Percentiles rank a stretch among this genome's conserved stretches.
Evolutionary conservation across 1,140 invertebrate species (phyloP).

Genomic region (Aphidius gifuensis): DNA sequence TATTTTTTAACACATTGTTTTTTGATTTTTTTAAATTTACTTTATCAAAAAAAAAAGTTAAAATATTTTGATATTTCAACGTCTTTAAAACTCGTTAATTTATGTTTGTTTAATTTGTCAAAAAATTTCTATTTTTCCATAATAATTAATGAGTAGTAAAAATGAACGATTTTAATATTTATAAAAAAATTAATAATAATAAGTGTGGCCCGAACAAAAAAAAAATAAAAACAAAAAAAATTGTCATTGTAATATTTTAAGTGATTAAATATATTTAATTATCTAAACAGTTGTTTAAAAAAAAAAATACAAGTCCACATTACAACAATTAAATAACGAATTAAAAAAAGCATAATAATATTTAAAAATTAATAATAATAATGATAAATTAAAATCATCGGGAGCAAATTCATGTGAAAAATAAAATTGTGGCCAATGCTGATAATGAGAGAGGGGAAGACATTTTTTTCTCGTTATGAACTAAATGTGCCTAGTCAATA

Average conservation of each 20-base stretch:
- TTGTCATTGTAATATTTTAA: not conserved
- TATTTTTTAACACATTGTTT: too few relatives aligned
- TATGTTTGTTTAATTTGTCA: constrained; percentile 55
- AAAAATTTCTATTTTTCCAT: constrained; percentile 58
- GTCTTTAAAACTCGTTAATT: constrained; percentile 29
- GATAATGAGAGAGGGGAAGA: constrained; percentile 21
- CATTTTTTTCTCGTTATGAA: constrained; percentile 55
- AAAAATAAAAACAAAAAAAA: constrained; percentile 25
- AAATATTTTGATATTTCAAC: too few relatives aligned
- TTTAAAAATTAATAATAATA: not conserved
- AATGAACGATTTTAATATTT: constrained; percentile 43
- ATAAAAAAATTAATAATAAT: constrained; percentile 40
- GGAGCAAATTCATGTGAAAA: not conserved
- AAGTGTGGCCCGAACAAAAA: constrained; percentile 17
- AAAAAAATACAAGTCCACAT: constrained; percentile 12
- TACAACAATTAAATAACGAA: not conserved
- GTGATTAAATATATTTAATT: not conserved
- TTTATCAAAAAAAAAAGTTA: too few relatives aligned
- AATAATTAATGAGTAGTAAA: constrained; percentile 43
- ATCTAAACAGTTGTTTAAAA: not conserved
- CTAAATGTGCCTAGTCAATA: constrained; percentile 58
- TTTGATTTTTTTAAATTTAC: too few relatives aligned
- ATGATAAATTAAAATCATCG: not conserved
- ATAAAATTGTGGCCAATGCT: not conserved
- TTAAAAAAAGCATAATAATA: not conserved